A percentile compares a stretch with the other conserved stretches of the same genome.
Conservation (phyloP, 2,113 vertebrate species). For the Grallaria varia region DNA sequence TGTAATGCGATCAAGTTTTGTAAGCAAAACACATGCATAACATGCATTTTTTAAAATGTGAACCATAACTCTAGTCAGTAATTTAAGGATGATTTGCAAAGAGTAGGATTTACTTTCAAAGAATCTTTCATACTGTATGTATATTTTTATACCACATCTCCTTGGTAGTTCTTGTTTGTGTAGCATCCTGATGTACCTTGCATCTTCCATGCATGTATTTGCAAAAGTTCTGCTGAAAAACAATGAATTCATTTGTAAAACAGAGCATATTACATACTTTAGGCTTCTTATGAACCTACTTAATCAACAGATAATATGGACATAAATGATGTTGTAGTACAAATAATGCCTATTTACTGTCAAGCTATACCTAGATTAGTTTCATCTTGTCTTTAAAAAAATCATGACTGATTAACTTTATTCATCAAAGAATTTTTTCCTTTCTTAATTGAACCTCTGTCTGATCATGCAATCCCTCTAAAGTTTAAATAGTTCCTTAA, state of each 20-base stretch:
- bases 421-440: background rate
- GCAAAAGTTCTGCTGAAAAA: background rate
- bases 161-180: background rate
- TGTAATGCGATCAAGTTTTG: background rate
- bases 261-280: background rate
- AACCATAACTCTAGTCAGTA: background rate
- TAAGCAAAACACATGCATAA: background rate
- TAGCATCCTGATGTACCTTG: background rate
- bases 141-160: constrained; percentile 49
- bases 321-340: background rate
- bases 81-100: constrained; percentile 65
- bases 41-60: background rate
- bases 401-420: background rate
- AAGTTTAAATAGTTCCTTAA: background rate
- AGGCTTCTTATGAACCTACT: background rate
- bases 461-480: background rate
- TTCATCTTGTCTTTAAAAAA: background rate
- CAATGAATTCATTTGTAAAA: background rate
- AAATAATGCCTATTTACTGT: background rate
- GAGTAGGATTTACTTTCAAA: constrained; percentile 69
- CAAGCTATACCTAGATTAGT: background rate
- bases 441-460: background rate
- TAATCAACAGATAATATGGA: background rate
- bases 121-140: constrained; percentile 19
- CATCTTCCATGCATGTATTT: background rate